Evolutionary conservation across 2,113 vertebrate genomes (phyloP), one percentile per base, ranked within the genome.

Genomic region (Nothobranchius furzeri): DNA sequence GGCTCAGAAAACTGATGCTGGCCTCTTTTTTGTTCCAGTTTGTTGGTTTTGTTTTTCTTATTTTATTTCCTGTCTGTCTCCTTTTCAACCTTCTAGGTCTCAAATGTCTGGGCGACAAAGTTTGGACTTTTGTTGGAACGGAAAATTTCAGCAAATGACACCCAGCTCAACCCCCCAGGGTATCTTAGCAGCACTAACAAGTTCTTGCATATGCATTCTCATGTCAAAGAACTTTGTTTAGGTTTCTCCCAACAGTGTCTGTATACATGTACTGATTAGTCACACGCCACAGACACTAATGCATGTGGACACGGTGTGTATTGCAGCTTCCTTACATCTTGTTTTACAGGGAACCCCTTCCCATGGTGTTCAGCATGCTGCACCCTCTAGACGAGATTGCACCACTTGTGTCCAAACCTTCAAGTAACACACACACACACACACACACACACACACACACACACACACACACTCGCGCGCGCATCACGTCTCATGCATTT

Each of bases 311-410:
- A 20, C 30, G 30, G 4, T 4, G 30, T 30, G 30, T 30, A 30
- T 30, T 30, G 30, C 30, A 30, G 37, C 37, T 40, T 40, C 37
- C 63, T 36, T 3, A 60, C 35, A 72, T 25, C 54, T 72, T 20
- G 55, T 35, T 82, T 76, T 53, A 51, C 85, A 99, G 97, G 78
- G 96, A 98, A 54, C 94, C 95, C 85, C 91, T 99, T 68, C 97
- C 98, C 0, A 98, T 95, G 0, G 88, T 99, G 82, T 99, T 98
- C 90, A 98, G 97, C 88, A 98, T 99, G 97, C 86, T 98, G 43
- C 97, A 99, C 76, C 97, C 96, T 0, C 88, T 99, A 62, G 96
- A 98, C 87, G 97, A 99, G 88, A 97, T 99, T 47, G 94, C 96
- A 7, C 98, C 98, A 47, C 87, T 98, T 8, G 90, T 99, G 50